Evolutionary conservation across 2,113 vertebrate species (phyloP).

Genomic region (Sinocyclocheilus rhinocerous): DNA sequence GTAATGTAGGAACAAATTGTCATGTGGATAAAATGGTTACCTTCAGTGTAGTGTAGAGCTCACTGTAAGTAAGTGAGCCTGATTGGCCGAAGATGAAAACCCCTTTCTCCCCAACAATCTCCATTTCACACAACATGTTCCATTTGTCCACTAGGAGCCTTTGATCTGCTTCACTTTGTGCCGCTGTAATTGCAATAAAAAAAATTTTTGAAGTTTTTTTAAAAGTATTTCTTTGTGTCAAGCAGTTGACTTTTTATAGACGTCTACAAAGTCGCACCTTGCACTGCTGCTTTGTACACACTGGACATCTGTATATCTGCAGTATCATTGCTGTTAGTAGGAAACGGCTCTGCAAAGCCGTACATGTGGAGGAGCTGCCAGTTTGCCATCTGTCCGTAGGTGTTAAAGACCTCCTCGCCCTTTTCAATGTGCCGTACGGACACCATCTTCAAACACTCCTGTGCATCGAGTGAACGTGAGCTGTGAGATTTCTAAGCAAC

Average conservation of each 20-base stretch:
- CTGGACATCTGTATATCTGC: conserved; percentile 84
- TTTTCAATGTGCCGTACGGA: conserved; percentile 73
- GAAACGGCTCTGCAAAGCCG: conserved; percentile 85
- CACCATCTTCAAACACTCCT: conserved; percentile 89
- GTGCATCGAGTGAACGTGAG: not conserved
- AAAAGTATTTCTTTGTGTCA: not conserved
- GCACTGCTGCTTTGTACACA: conserved; percentile 76
- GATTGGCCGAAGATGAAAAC: conserved; percentile 85
- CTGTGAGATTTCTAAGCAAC: not conserved
- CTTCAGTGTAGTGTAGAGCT: conserved; percentile 84
- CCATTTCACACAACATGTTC: conserved; percentile 80
- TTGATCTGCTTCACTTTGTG: conserved; percentile 66
- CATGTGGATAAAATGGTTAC: conserved; percentile 64
- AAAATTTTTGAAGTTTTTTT: not conserved
- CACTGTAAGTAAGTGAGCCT: conserved; percentile 85
- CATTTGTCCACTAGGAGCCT: conserved; percentile 78
- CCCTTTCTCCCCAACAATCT: conserved; percentile 82
- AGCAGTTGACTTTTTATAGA: not conserved
- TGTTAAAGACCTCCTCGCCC: conserved; percentile 94
- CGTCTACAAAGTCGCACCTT: conserved; percentile 70
- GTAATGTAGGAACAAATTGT: no score
- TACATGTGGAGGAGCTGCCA: conserved; percentile 99
- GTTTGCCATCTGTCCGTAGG: conserved; percentile 93
- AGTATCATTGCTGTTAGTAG: conserved; percentile 83
- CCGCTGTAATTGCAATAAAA: conserved; percentile 62